These are phyloP conservation scores for Lasioglossum morio DNA, from an alignment of 2,888 invertebrate species.

Conservation along the genomic window DNA sequence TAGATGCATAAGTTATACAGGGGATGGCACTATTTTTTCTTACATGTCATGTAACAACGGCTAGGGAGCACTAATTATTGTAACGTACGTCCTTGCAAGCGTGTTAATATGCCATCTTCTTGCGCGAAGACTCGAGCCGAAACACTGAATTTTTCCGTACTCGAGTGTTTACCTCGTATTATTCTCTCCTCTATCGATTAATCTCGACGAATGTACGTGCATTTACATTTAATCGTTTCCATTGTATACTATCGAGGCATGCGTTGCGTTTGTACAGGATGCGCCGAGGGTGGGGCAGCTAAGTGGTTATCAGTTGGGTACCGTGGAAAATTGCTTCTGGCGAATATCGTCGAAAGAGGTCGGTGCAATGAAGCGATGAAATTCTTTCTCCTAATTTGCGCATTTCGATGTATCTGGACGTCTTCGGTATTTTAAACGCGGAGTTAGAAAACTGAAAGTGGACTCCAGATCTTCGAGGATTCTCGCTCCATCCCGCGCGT, in stretches of 20 bases:
- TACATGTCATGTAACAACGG: slow-evolving; percentile 54
- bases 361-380: not conserved
- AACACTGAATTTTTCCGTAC: not conserved
- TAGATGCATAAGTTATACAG: slow-evolving; percentile 49
- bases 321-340: not conserved
- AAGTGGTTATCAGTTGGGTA: not conserved
- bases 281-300: slow-evolving; percentile 14
- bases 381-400: not conserved
- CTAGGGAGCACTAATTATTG: slow-evolving; percentile 51
- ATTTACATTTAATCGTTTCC: slow-evolving; percentile 33
- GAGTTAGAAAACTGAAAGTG: not conserved
- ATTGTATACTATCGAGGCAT: slow-evolving; percentile 20
- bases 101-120: slow-evolving; percentile 49
- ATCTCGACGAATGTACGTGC: slow-evolving; percentile 15
- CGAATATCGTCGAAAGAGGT: not conserved
- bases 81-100: slow-evolving; percentile 50
- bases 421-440: not conserved
- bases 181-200: not conserved
- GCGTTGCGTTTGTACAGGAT: slow-evolving; percentile 13
- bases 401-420: not conserved
- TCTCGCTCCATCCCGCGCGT: not conserved
- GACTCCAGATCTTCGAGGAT: not conserved
- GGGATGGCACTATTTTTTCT: slow-evolving; percentile 65
- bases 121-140: slow-evolving; percentile 7
- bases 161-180: slow-evolving; percentile 22